These are phyloP conservation scores for Tetragnatha montana DNA, from an alignment of 2,888 invertebrate genomes.

Conservation along the genomic window DNA sequence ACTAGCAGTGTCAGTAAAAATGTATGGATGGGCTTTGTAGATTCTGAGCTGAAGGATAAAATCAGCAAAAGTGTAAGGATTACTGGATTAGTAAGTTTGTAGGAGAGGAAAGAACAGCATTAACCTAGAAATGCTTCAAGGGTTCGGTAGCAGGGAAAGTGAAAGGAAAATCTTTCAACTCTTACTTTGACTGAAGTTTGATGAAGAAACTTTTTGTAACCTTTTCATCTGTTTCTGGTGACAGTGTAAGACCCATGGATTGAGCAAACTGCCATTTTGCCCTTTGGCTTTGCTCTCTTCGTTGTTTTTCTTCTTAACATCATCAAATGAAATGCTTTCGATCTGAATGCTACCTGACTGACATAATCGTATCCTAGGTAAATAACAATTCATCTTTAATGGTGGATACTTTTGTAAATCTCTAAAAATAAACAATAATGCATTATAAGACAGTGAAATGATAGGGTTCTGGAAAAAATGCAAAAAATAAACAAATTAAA, in stretches of 20 bases:
- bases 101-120: too few relatives aligned
- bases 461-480: slow-evolving; percentile 11
- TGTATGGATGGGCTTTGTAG: too few relatives aligned
- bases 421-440: slow-evolving; percentile 40
- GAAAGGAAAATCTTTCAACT: background rate
- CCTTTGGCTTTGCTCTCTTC: slow-evolving; percentile 73
- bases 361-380: slow-evolving; percentile 75
- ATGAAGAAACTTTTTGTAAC: slow-evolving; percentile 73
- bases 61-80: too few relatives aligned
- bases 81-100: too few relatives aligned
- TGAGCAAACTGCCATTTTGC: slow-evolving; percentile 74
- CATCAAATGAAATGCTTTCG: slow-evolving; percentile 74
- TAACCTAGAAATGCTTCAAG: too few relatives aligned
- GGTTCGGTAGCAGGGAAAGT: too few relatives aligned
- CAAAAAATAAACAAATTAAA: slow-evolving; percentile 1
- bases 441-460: slow-evolving; percentile 14
- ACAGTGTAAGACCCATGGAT: slow-evolving; percentile 79
- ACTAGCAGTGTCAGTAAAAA: too few relatives aligned
- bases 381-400: slow-evolving; percentile 57
- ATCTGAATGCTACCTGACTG: slow-evolving; percentile 76
- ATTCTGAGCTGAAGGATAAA: too few relatives aligned
- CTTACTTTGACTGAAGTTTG: slow-evolving; percentile 64
- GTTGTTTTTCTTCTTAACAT: slow-evolving; percentile 74
- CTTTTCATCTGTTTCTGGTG: slow-evolving; percentile 78
- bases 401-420: slow-evolving; percentile 51